Base-by-base conservation (phyloP, 2,797 vertebrate genomes). In the Danio albolineatus region DNA sequence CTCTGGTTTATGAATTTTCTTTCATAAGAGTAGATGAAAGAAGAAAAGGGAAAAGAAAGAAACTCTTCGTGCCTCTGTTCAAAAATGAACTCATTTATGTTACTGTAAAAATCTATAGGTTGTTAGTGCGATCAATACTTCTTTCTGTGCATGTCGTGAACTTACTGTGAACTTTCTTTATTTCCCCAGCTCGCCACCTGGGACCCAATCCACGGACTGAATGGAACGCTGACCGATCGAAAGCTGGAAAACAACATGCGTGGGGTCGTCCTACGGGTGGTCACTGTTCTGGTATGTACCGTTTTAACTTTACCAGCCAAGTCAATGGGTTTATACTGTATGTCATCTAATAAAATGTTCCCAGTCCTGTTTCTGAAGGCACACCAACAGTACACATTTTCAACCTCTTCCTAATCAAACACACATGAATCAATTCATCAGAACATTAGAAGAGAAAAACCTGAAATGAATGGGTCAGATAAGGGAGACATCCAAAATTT, bases 161-260 rank as follows among this genome's bases (percentile, higher is more conserved):
- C 44, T 82, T 66, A 78, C 64, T 21, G n/a, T 76, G 53, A 54
- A 36, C 41, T 70, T 54, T 69, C 2, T 78, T 17, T 28, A n/a
- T 70, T 57, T 19, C 12, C 21, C 46, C 90, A 99, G 97, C 95
- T 99, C 7, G 97, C 95, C n/a, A 97, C 96, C 21, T 99, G 98
- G 98, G 98, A 97, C 88, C 98, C 97, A 0, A 71, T 96, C 56
- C 96, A 96, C 0, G 97, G 98, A 78, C 88, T 99, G 83, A 99
- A 99, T 56, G 98, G 98, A 60, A 98, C 97, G 0, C 90, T 99
- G 80, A 97, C 96, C 2, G 98, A 99, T 92, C 95, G 97, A 86
- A 98, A 97, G 85, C 87, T 99, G 91, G 98, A 99, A 88, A 99
- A 99, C 82, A 99, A 99, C 89, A 99, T 99, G 97, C 91, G 97